Percentiles rank a stretch among this genome's conserved stretches.
phyloP scores from a whole-genome alignment of 2,797 vertebrate species.

The Rhyacichthys aspro region DNA sequence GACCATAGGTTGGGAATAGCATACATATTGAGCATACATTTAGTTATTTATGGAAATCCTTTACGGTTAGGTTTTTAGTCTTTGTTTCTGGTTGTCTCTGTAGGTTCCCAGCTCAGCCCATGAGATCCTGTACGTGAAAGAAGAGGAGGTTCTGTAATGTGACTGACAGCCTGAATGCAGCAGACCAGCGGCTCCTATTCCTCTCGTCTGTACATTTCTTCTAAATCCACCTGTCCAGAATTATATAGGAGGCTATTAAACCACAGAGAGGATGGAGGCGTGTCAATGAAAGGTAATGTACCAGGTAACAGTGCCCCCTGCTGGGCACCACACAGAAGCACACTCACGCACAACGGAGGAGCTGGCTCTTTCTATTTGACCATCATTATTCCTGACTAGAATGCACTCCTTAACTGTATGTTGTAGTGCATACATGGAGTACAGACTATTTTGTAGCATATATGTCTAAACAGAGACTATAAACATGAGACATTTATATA shows the following conservation, averaged over 20 bases:
- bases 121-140: conserved; percentile 92
- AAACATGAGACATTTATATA: conserved; percentile 11
- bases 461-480: conserved; percentile 17
- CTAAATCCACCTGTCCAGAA: conserved; percentile 21
- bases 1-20: too few species aligned
- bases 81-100: background rate
- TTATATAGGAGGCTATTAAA: conserved; percentile 10
- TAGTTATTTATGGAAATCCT: too few species aligned
- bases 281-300: conserved; percentile 15
- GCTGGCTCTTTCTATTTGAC: conserved; percentile 59
- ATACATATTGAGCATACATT: too few species aligned
- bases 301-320: conserved; percentile 65
- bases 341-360: conserved; percentile 48
- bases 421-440: conserved; percentile 52
- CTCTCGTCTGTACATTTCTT: conserved; percentile 17
- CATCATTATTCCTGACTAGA: conserved; percentile 9
- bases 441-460: conserved; percentile 53
- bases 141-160: conserved; percentile 81
- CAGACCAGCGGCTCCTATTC: conserved; percentile 25
- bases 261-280: background rate
- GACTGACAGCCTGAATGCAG: conserved; percentile 14
- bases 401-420: conserved; percentile 49
- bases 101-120: conserved; percentile 91
- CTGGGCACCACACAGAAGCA: conserved; percentile 41
- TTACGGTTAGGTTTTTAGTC: too few species aligned